Percentiles rank a stretch among this genome's conserved stretches.
Conservation (phyloP, 2,797 vertebrate genomes). For the Crenichthys baileyi region DNA sequence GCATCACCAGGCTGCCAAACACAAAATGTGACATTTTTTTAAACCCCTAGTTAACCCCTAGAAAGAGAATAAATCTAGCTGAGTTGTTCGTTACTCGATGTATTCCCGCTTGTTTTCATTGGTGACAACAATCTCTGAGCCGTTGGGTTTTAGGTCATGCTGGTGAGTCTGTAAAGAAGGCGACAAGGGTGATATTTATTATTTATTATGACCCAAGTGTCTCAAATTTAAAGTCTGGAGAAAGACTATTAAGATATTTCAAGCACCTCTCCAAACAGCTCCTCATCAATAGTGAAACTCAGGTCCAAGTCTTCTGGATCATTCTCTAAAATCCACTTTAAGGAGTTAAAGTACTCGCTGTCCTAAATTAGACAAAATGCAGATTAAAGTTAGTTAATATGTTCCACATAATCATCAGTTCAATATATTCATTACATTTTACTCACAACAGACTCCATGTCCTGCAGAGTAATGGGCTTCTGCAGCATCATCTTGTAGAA, state of each 20-base stretch:
- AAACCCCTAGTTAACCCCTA: not conserved
- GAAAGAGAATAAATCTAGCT: not conserved
- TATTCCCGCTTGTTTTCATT: slow-evolving; percentile 97
- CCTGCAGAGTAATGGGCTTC: slow-evolving; percentile 91
- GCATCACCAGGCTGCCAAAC: slow-evolving; percentile 91
- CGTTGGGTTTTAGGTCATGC: slow-evolving; percentile 89
- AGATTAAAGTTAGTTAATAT: not conserved
- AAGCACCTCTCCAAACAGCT: slow-evolving; percentile 95
- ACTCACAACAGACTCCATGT: slow-evolving; percentile 98
- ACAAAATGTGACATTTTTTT: slow-evolving; percentile 24
- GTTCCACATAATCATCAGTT: not conserved
- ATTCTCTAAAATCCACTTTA: slow-evolving; percentile 97
- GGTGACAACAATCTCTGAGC: slow-evolving; percentile 91
- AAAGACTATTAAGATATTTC: not conserved
- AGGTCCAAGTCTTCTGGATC: slow-evolving; percentile 94
- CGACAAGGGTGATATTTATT: not conserved
- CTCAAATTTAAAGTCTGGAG: not conserved
- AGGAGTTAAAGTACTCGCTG: slow-evolving; percentile 95
- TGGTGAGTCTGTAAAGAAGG: slow-evolving; percentile 88
- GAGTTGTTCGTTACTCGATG: slow-evolving; percentile 88
- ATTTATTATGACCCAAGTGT: not conserved
- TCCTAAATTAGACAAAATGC: slow-evolving; percentile 79
- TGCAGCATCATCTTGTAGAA: slow-evolving; percentile 99
- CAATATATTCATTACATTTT: not conserved
- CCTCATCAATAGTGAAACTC: slow-evolving; percentile 94